Evolutionary conservation across 2,888 invertebrate genomes (phyloP), one percentile per base, ranked within the genome.

Genomic region (Amphipoea oculea): DNA sequence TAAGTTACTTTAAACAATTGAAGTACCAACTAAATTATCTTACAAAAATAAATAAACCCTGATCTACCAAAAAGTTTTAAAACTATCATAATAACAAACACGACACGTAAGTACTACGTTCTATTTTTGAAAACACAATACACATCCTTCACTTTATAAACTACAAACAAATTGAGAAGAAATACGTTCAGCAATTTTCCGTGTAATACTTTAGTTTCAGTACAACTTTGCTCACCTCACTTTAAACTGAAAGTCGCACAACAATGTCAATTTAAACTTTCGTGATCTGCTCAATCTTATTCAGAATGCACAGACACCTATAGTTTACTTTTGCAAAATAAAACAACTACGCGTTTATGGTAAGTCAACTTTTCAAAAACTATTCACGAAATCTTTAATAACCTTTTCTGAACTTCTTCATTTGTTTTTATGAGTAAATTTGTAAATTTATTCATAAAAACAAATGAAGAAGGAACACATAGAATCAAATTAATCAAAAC

Each of bases 251-350:
- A 40, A 57, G 78, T 40, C 45, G 3, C 11, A n/a, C 36, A 81
- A 81, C 84, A 54, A 78, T 77, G 40, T 78, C 83, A 68, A 81
- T 81, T 81, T 84, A 57, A 81, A 81, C 40, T 81, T 81, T 81
- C 7, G 40, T 48, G 29, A 78, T 65, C 63, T 57, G 45, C n/a
- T 84, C 40, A 36, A 84, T 81, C 48, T 78, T 84, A 17, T 69
- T n/a, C 57, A 65, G n/a, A 84, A 42, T 84, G 57, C 42, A 36
- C 40, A 57, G 57, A 69, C 23, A n/a, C 57, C 23, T 57, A 57
- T 23, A 57, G 4, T n/a, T 57, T n/a, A n/a, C 1, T 57, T 57
- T 57, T 73, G 4, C 14, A 2, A 23, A 79, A 65, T 23, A 68
- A 78, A 40, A n/a, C 36, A 42, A 54, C 42, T 5, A 23, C 7